Evolutionary conservation across 2,888 invertebrate species (phyloP), one percentile per base, ranked within the genome.

Genomic region (Monochamus alternatus): DNA sequence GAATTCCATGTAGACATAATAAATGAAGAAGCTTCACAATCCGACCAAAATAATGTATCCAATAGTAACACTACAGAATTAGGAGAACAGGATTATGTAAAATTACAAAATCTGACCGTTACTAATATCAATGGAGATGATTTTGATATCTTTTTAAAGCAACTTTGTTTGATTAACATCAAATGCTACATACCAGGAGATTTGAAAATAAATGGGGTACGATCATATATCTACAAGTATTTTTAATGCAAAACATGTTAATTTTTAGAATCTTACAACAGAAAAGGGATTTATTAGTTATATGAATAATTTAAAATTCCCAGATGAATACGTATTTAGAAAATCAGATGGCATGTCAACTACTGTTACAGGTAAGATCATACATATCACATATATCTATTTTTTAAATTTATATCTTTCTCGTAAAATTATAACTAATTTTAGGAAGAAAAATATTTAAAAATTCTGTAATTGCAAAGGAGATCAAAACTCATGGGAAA

Each of bases 301-400:
- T 51, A 84, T 93, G 8, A 92, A 93, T 81, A 83, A 84, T 32
- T 80, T 92, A 0, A 81, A 83, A 66, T 93, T 91, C 84, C 92
- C 92, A 0, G 85, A 88, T 9, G 91, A 91, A 47, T 93, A 89
- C 78, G 83, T 92, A 4, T 85, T 89, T 76, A 84, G 85, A 2
- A 87, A 88, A 79, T 86, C 86, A 10, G 82, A 83, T 7, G 64
- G 81, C 10, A 80, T 83, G 4, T 85, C 87, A 30, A 82, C 86
- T 3, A 87, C 93, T n/a, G 22, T 55, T 14, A 85, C 86, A 7
- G 91, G 90, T 62, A 84, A 83, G 55, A 65, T 31, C 0, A n/a
- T 4, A 38, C n/a, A 32, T 22, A 31, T 51, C 0, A n/a, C 4
- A 51, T 30, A 14, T 51, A 5, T 51, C 66, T 44, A 65, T 47